Percentiles rank a stretch among this genome's conserved stretches.
phyloP scores from a whole-genome alignment of 2,797 vertebrate species.

The Rhynchonycteris naso region DNA sequence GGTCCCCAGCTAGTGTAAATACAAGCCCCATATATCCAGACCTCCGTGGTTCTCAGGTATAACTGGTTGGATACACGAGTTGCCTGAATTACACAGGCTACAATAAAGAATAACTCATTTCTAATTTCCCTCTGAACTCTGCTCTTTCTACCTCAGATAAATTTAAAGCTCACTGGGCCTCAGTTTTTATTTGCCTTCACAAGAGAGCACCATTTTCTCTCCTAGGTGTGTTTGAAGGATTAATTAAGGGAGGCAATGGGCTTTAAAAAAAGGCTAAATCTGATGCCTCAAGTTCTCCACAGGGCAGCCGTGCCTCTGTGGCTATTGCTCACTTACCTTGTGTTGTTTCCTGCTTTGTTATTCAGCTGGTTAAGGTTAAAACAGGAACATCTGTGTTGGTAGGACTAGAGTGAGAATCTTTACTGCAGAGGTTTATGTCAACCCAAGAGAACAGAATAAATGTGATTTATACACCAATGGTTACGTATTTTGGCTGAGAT shows the following conservation, averaged over 20 bases:
- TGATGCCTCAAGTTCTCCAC: neutral
- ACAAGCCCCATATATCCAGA: neutral
- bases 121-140: neutral
- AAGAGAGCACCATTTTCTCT: neutral
- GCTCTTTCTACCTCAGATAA: neutral
- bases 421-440: slow-evolving; percentile 15
- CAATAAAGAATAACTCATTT: neutral
- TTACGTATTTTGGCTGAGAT: slow-evolving; percentile 59
- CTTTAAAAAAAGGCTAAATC: neutral
- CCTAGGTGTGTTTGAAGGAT: neutral
- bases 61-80: neutral
- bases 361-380: neutral
- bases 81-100: neutral
- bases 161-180: neutral
- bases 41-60: neutral
- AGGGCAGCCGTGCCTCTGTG: neutral
- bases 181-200: neutral
- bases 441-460: neutral
- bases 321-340: neutral
- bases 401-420: neutral
- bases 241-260: neutral
- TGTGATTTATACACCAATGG: slow-evolving; percentile 14
- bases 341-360: neutral
- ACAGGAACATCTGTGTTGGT: neutral
- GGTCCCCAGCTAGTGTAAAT: neutral